Evolutionary conservation across 1,140 invertebrate species (phyloP), one percentile per base, ranked within the genome.

Genomic region (Macrobrachium rosenbergii): DNA sequence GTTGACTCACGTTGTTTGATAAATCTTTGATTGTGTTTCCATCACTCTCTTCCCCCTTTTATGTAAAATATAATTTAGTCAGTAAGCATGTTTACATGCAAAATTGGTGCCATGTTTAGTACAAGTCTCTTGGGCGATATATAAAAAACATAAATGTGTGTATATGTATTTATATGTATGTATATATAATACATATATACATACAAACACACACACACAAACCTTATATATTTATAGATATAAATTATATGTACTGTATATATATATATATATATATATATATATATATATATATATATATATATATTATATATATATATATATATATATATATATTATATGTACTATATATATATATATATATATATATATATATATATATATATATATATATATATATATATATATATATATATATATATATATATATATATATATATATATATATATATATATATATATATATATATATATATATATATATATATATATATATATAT

Each of bases 371-470:
- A 52, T 52, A 52, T 52, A 52, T 52, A 10, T 52, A 52, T 64
- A 64, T 64, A 64, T 64, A 64, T 64, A 64, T 64, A 64, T 64
- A 64, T 64, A 64, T 64, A 64, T 23, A n/a, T 64, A 64, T 64
- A 64, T 64, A 64, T 64, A n/a, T 64, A 64, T 64, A 64, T 64
- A 64, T 64, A 64, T 64, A 64, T 64, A 64, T 64, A 64, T n/a
- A 64, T 64, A 64, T n/a, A 64, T 64, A 64, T 64, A 64, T 64
- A 64, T 64, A 64, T 14, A 64, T 64, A 64, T 64, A 64, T 64
- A 64, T 64, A 64, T 64, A 64, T 64, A 64, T 64, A 64, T 64
- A 64, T 64, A 64, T 64, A 64, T 64, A n/a, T 64, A 64, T 64
- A n/a, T 64, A 64, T 64, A 64, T 64, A 64, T 64, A 64, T 64